phyloP scores from a whole-genome alignment of 2,797 vertebrate species.

The Silurus aristotelis region DNA sequence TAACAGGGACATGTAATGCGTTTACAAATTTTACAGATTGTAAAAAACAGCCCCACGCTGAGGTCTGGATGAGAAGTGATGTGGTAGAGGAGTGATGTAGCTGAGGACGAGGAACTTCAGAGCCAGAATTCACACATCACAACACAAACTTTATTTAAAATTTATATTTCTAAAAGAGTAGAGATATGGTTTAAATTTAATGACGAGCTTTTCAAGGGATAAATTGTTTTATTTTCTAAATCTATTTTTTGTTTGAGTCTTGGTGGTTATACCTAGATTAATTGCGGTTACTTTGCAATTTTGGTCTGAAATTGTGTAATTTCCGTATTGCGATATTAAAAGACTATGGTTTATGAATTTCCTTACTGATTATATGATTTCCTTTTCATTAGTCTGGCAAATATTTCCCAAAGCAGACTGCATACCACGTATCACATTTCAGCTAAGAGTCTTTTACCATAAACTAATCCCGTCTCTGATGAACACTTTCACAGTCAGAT shows the following conservation, averaged over 20 bases:
- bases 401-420: no score
- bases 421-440: neutral
- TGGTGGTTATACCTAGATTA: neutral
- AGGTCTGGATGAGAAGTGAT: neutral
- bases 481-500: neutral
- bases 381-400: neutral
- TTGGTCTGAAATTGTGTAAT: neutral
- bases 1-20: neutral
- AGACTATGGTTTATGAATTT: neutral
- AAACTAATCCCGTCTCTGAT: neutral
- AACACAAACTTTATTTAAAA: no score
- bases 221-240: no score
- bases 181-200: neutral
- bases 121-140: neutral
- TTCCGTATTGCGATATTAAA: neutral
- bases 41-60: neutral
- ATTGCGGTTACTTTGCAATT: neutral
- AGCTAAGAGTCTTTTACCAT: neutral
- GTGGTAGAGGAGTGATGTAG: conserved; percentile 1
- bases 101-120: neutral
- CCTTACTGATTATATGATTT: neutral
- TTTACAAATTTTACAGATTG: neutral
- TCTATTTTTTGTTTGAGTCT: neutral
- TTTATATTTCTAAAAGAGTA: no score
- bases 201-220: neutral